Evolutionary conservation across 2,797 vertebrate genomes (phyloP), one percentile per base, ranked within the genome.

Genomic region (Dromococcyx pavoninus): DNA sequence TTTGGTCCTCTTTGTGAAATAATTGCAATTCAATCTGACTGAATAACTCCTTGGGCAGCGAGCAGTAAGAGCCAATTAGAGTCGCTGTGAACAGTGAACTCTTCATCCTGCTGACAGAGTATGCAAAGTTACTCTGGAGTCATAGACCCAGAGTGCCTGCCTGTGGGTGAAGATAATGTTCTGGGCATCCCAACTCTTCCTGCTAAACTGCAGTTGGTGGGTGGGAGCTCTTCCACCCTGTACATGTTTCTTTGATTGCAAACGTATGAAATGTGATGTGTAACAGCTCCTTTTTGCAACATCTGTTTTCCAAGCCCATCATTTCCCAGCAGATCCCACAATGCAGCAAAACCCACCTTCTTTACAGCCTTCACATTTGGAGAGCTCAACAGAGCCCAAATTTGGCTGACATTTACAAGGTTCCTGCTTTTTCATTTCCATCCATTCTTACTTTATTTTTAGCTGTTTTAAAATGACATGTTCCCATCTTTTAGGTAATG

Each of bases 361-460:
- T 94, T 95, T 94, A 91, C 76, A 89, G 76, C 92, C 56, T 78
- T 70, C 70, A 17, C 75, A 16, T 83, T 79, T 65, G 88, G 89
- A 93, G 85, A 81, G 75, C 64, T 94, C 87, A 58, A 33, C 75
- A 71, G 82, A 91, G 71, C 92, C 93, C 80, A 46, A 13, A 61
- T 84, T 75, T 95, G 91, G 88, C 86, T 94, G 95, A 93, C 92
- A 96, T 91, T 96, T 91, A 53, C 53, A 61, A 79, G 75, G 85
- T 73, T 81, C 82, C 95, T 97, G 95, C 94, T 97, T 97, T n/a
- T 93, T 93, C 91, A 89, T 97, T 97, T 96, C 28, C 8, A 67
- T 93, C 92, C 86, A 86, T 96, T 97, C 89, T 93, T 94, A 61
- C 91, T 97, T 96, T 97, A 97, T 97, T 96, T 96, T 97, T 97